These are phyloP conservation scores for Acromyrmex charruanus DNA, from an alignment of 1,140 invertebrate genomes.

Conservation along the genomic window DNA sequence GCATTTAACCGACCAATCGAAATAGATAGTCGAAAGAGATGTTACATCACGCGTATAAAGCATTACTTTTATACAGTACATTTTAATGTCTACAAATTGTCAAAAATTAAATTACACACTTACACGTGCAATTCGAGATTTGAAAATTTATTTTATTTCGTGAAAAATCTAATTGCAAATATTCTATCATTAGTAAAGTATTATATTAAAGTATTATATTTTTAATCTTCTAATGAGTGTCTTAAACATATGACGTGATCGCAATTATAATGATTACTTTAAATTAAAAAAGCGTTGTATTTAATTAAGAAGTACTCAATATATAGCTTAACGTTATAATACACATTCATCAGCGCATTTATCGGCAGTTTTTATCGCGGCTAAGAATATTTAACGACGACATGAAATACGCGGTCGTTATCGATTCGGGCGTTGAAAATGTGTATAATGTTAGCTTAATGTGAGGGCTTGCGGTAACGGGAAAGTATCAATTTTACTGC, in stretches of 20 bases:
- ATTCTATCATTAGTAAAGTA: neutral
- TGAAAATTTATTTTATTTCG: neutral
- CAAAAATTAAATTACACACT: neutral
- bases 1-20: conserved; percentile 19
- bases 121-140: neutral
- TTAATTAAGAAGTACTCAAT: conserved; percentile 14
- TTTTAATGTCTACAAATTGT: neutral
- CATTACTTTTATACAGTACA: neutral
- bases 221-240: neutral
- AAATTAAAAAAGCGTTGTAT: conserved; percentile 37
- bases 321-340: conserved; percentile 12
- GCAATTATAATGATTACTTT: conserved; percentile 20
- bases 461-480: neutral
- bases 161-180: neutral
- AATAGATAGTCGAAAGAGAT: neutral
- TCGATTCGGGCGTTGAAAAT: conserved; percentile 33
- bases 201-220: conserved; percentile 13
- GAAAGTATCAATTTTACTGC: conserved; percentile 7
- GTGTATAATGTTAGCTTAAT: neutral
- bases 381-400: conserved; percentile 46
- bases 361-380: conserved; percentile 47
- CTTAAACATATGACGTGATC: neutral
- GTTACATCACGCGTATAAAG: neutral
- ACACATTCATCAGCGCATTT: conserved; percentile 11
- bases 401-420: conserved; percentile 7